Percentiles rank a stretch among this genome's conserved stretches.
These are phyloP conservation scores for Oryzias sinensis DNA, from an alignment of 2,797 vertebrate species.

Conservation along the genomic window DNA sequence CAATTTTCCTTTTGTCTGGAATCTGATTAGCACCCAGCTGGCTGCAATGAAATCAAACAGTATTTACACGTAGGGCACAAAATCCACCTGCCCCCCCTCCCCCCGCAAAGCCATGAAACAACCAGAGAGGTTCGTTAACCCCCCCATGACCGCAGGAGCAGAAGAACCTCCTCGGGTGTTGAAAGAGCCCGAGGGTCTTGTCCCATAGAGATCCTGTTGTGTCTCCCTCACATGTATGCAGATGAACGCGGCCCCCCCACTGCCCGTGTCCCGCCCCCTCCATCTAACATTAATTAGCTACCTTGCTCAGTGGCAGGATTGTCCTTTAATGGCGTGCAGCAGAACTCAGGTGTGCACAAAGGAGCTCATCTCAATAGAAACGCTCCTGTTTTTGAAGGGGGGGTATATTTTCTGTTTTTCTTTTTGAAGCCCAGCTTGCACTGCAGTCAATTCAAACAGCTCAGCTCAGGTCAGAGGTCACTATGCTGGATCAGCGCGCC, in stretches of 20 bases:
- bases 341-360: constrained; percentile 76
- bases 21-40: constrained; percentile 65
- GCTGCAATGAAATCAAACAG: constrained; percentile 38
- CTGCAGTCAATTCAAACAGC: no score
- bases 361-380: constrained; percentile 74
- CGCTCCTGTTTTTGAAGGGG: constrained; percentile 55
- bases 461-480: no score
- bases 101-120: constrained; percentile 16
- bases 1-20: constrained; percentile 56
- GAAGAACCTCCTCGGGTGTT: constrained; percentile 31
- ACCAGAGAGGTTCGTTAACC: constrained; percentile 29
- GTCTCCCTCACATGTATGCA: constrained; percentile 64
- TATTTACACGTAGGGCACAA: constrained; percentile 48
- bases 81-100: constrained; percentile 31
- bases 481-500: no score
- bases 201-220: constrained; percentile 39
- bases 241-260: constrained; percentile 58
- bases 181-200: constrained; percentile 49
- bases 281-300: constrained; percentile 84
- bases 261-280: constrained; percentile 25
- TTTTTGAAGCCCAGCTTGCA: no score
- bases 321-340: constrained; percentile 71
- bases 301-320: constrained; percentile 81
- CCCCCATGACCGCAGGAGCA: constrained; percentile 35
- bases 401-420: no score